Percentiles rank a stretch among this genome's conserved stretches.
phyloP scores from a whole-genome alignment of 2,888 invertebrate species.

The Caenorhabditis drosophilae region DNA sequence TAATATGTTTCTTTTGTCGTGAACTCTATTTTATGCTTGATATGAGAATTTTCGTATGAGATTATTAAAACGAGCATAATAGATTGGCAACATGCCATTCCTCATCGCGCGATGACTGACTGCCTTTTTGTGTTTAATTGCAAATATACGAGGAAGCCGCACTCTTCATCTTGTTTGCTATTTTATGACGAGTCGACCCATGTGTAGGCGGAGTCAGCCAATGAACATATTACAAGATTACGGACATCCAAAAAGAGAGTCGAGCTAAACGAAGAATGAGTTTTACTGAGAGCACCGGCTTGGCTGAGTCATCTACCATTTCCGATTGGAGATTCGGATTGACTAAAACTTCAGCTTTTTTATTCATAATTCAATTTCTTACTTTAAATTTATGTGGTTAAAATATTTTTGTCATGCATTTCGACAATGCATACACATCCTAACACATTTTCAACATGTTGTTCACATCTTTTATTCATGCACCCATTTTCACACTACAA shows the following conservation, averaged over 20 bases:
- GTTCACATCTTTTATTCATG: slow-evolving; percentile 34
- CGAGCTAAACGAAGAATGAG: slow-evolving; percentile 3
- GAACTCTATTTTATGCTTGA: slow-evolving; percentile 16
- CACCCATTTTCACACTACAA: slow-evolving; percentile 34
- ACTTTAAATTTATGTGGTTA: neutral
- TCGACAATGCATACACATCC: slow-evolving; percentile 1
- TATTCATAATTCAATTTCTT: neutral
- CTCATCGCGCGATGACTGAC: neutral
- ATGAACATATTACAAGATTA: slow-evolving; percentile 23
- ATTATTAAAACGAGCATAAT: slow-evolving; percentile 43
- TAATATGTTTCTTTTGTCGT: neutral
- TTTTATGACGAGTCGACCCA: no score
- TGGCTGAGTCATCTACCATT: slow-evolving; percentile 12
- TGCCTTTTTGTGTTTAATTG: neutral
- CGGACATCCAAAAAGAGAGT: slow-evolving; percentile 15
- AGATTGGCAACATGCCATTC: slow-evolving; percentile 19
- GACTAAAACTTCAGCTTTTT: neutral
- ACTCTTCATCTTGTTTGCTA: neutral
- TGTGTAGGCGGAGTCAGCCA: slow-evolving; percentile 39
- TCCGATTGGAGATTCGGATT: slow-evolving; percentile 7
- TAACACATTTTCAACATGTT: neutral
- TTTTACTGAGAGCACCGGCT: slow-evolving; percentile 7
- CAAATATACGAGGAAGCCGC: neutral
- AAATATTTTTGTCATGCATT: slow-evolving; percentile 11
- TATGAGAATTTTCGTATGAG: slow-evolving; percentile 17